These are phyloP conservation scores for Caprella mutica DNA, from an alignment of 2,888 invertebrate genomes.

Conservation along the genomic window DNA sequence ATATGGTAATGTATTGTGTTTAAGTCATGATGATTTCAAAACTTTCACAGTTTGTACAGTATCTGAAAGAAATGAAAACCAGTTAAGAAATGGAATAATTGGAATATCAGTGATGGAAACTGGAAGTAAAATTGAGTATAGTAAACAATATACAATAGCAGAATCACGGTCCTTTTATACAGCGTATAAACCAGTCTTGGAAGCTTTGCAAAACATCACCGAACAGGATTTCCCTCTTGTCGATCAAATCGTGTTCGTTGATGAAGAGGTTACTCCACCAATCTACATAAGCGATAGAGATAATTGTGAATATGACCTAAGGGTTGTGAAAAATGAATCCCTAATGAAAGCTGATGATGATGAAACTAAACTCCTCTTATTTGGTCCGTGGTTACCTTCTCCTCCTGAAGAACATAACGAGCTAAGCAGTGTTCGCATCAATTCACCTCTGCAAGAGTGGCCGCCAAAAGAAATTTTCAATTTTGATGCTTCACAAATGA, in stretches of 20 bases:
- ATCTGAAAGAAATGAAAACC: constrained; percentile 47
- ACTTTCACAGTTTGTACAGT: constrained; percentile 59
- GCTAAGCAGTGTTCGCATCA: too few relatives aligned
- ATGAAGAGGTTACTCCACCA: constrained; percentile 40
- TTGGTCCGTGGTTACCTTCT: too few relatives aligned
- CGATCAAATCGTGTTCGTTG: constrained; percentile 52
- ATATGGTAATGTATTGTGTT: constrained; percentile 59
- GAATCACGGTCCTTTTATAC: constrained; percentile 71
- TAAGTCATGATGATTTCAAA: constrained; percentile 57
- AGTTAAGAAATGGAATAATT: constrained; percentile 49
- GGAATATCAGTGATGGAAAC: too few relatives aligned
- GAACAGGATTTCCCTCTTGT: constrained; percentile 52
- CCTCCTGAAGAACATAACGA: background rate
- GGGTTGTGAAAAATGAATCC: background rate
- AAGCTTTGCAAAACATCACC: constrained; percentile 52
- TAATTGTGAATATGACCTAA: constrained; percentile 5
- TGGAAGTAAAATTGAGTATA: background rate
- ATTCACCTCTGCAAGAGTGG: constrained; percentile 40
- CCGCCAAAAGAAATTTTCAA: constrained; percentile 44
- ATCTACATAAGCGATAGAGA: constrained; percentile 38
- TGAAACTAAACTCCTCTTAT: too few relatives aligned
- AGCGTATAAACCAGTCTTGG: constrained; percentile 62
- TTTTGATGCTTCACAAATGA: constrained; percentile 55
- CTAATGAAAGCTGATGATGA: background rate
- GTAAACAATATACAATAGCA: constrained; percentile 43